Evolutionary conservation across 2,888 invertebrate species (phyloP).

Genomic region (Cosmia pyralina): DNA sequence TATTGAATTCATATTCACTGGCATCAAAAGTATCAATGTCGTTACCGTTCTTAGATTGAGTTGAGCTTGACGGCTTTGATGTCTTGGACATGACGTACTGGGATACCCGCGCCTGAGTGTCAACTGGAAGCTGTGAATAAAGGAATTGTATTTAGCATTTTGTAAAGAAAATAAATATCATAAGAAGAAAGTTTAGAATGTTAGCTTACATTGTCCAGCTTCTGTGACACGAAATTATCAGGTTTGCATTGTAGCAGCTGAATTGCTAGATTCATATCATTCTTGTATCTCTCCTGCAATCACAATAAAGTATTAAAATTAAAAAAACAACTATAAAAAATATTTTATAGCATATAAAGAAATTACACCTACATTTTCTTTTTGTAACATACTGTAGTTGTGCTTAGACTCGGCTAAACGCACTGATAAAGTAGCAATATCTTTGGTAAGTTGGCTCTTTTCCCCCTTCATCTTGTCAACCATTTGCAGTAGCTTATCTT

Average conservation of each 20-base stretch:
- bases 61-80: constrained; percentile 83
- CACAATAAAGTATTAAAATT: constrained; percentile 12
- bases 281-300: constrained; percentile 97
- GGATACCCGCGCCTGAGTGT: constrained; percentile 97
- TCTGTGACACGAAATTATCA: constrained; percentile 97
- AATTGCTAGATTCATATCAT: constrained; percentile 97
- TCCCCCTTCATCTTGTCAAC: constrained; percentile 98
- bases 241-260: constrained; percentile 98
- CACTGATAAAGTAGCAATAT: constrained; percentile 95
- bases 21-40: constrained; percentile 89
- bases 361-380: constrained; percentile 93
- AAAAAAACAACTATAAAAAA: not conserved
- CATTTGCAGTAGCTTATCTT: constrained; percentile 97
- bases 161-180: constrained; percentile 1
- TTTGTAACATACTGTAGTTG: constrained; percentile 94
- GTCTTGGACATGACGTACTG: constrained; percentile 93
- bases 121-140: constrained; percentile 94
- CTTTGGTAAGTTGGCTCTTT: constrained; percentile 95
- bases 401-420: constrained; percentile 96
- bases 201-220: constrained; percentile 95
- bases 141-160: constrained; percentile 49
- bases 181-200: constrained; percentile 16
- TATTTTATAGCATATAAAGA: constrained; percentile 6
- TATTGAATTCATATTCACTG: constrained; percentile 92
- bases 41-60: constrained; percentile 81